A percentile compares a stretch with the other conserved stretches of the same genome.
Evolutionary conservation across 2,888 invertebrate genomes (phyloP).

Genomic region (Acheta domesticus): DNA sequence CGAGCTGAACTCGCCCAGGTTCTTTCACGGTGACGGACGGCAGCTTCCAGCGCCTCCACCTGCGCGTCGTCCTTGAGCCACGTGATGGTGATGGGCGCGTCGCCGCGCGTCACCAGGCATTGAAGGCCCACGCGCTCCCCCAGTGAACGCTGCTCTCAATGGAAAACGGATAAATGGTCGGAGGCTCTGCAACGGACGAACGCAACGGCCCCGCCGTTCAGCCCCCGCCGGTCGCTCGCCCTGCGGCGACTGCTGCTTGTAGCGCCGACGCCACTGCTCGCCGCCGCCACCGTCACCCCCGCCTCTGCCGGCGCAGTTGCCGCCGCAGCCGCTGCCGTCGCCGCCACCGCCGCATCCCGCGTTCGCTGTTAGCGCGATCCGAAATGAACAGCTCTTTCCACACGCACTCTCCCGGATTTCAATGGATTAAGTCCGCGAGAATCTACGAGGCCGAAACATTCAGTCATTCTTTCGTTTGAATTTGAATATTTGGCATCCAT

Average conservation of each 20-base stretch:
- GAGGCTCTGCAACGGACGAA: constrained; percentile 41
- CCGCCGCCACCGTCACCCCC: not conserved
- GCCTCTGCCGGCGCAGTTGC: not conserved
- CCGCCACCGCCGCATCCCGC: too few relatives aligned
- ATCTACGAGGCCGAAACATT: too few relatives aligned
- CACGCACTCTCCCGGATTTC: too few relatives aligned
- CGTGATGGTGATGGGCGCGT: constrained; percentile 47
- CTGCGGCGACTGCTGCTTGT: not conserved
- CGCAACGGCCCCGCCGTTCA: not conserved
- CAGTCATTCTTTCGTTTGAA: too few relatives aligned
- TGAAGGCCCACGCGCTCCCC: constrained; percentile 43
- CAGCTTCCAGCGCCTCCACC: constrained; percentile 45
- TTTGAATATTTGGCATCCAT: too few relatives aligned
- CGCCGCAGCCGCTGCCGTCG: too few relatives aligned
- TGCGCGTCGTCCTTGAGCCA: constrained; percentile 50
- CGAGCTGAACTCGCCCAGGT: constrained; percentile 59
- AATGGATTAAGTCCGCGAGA: too few relatives aligned
- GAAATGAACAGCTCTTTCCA: not conserved
- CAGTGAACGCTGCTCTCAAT: constrained; percentile 42
- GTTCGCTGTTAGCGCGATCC: too few relatives aligned
- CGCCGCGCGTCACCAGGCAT: constrained; percentile 45
- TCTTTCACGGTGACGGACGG: constrained; percentile 42
- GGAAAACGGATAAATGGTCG: constrained; percentile 43
- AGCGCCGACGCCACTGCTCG: not conserved
- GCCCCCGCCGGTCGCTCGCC: not conserved